Evolutionary conservation across 2,888 invertebrate genomes (phyloP), one percentile per base, ranked within the genome.

Genomic region (Lasioglossum oenotherae): DNA sequence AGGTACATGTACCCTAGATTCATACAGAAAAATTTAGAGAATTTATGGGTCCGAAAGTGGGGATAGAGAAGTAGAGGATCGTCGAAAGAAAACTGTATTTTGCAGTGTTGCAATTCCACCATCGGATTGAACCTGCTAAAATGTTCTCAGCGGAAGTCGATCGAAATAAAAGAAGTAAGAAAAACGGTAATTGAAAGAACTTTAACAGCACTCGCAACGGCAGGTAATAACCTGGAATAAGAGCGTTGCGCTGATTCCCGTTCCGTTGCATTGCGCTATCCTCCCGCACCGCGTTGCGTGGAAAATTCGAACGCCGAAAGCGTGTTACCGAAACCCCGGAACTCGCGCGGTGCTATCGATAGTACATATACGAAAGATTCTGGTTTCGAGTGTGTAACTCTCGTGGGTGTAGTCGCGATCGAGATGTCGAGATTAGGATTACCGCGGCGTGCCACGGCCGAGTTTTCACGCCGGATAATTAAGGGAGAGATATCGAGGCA

Each of bases 401-500:
- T 38, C 60, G 83, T 77, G 76, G 83, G 83, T 73, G 81, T 83
- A 81, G 64, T 14, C 38, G n/a, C 67, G 82, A 84, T 84, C 83
- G 53, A 64, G 78, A 72, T 46, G 78, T 78, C 73, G 81, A 78
- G 78, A 84, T 84, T 83, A 84, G 83, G 74, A 78, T 72, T 74
- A 75, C 72, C 49, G 76, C 44, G 82, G 69, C 72, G 77, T 77
- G 73, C 64, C 76, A 77, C 76, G 83, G 64, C 82, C 75, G 83
- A 84, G 77, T 82, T 84, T 76, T 84, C 83, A 77, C 83, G 82
- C 69, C 74, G 69, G 83, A 69, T 74, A 85, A 84, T 84, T 84
- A 84, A 75, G 49, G 84, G 27, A 53, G 67, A 75, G 79, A 73
- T 78, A 85, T 75, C 76, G 84, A 44, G n/a, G 57, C 67, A 78